Base-by-base conservation (phyloP, 2,797 vertebrate genomes). In the Pseudocheirus occidentalis region DNA sequence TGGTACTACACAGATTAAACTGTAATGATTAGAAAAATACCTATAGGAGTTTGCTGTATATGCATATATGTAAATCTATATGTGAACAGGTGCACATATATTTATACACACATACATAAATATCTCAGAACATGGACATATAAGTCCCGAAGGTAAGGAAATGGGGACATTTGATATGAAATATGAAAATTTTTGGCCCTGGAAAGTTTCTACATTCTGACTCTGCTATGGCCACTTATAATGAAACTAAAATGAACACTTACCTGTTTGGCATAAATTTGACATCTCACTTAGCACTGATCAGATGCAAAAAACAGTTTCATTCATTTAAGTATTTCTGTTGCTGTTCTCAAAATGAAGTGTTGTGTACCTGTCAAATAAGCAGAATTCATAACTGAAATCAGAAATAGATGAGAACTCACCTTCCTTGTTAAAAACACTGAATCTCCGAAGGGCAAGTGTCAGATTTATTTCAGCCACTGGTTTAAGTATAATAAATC, bases 201-300 rank as follows among this genome's bases (percentile, higher is more conserved):
- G 92, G 95, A 98, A 95, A 98, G 96, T 98, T 97, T 97, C 96
- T 90, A 95, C 81, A 97, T 98, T 97, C 97, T 90, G 96, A 97
- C 96, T 96, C 53, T 93, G 90, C 96, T 96, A 95, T 97, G 98
- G 95, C 92, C 95, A 97, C 95, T 96, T 94, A 97, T 97, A 98
- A 97, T 1, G 53, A 98, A 98, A 98, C 93, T 95, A 98, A 98
- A 98, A 98, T 94, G 96, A 95, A 95, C 97, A 97, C 97, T 97
- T 95, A 97, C 96, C 98, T 98, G 95, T 98, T 98, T 98, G 98
- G 96, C 95, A 98, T 98, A 98, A 98, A 98, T 98, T 98, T 98
- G 98, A 98, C 96, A 96, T 98, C 97, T 96, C 95, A 97, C 96
- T 98, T 98, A 98, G 93, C 93, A 97, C 95, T 97, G 98, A 97